Base-by-base conservation (phyloP, 2,113 vertebrate genomes). In the Tapirus terrestris region DNA sequence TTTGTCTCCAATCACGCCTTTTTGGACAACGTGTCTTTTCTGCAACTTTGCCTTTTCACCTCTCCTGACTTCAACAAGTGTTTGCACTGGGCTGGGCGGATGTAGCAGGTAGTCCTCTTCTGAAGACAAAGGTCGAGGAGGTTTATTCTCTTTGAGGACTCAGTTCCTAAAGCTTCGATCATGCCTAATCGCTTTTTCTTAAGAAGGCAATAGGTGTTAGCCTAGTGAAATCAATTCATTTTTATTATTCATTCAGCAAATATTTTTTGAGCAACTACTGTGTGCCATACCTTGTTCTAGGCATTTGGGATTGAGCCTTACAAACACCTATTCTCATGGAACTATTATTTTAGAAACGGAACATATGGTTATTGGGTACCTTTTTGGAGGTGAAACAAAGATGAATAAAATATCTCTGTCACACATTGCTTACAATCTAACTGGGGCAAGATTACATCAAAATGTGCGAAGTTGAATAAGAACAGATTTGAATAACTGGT, bases 401-500 rank as follows among this genome's bases (percentile, higher is more conserved):
- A 58, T 93, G 91, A 94, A 85, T 87, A 82, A 76, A 14, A 75
- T 58, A 36, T 60, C 31, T 89, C 29, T 93, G 53, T 96, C 60
- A n/a, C 56, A 77, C 92, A 2, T 87, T 94, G 81, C 67, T 88
- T 89, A 45, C 10, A 68, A 29, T 82, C 56, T 93, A 79, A 75
- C 58, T 76, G 31, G 20, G 10, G 20, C 85, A 70, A 80, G 92
- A 90, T 93, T 88, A 80, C 60, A 73, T 95, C 36, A 75, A 45
- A 25, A n/a, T 45, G 10, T 63, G 27, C 51, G 79, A 92, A 82
- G 77, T 73, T 77, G 67, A 97, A n/a, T 96, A 93, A 94, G 65
- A 94, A 91, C 29, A 81, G 53, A 85, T 95, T 93, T 89, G 72
- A 97, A 75, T 93, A 84, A 93, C 85, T 75, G 65, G 27, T 39